Percentiles rank a stretch among this genome's conserved stretches.
Evolutionary conservation across 2,797 vertebrate genomes (phyloP).

Genomic region (Protosalanx chinensis): DNA sequence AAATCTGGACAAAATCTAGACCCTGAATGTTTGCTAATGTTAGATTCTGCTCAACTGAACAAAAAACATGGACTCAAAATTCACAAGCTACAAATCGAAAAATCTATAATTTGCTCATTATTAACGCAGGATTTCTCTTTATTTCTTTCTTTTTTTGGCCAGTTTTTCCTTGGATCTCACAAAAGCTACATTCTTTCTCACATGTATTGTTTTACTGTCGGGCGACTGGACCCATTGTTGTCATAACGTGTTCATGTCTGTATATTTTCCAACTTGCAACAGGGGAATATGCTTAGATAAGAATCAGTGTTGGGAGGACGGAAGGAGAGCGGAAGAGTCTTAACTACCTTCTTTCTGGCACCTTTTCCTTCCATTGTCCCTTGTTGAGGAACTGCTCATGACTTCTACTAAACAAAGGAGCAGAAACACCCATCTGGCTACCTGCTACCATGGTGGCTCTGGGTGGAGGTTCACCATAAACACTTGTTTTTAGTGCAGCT

Average conservation of each 20-base stretch:
- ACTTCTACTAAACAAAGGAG: constrained; percentile 1
- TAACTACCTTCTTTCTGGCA: constrained; percentile 10
- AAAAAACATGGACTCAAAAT: not conserved
- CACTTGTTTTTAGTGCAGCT: constrained; percentile 12
- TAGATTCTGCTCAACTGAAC: not conserved
- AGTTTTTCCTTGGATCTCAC: not conserved
- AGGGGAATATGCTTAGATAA: constrained; percentile 8
- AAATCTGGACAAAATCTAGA: no score
- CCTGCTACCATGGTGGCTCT: constrained; percentile 41
- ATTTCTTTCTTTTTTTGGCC: not conserved
- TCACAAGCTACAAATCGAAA: no score
- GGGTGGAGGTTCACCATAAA: constrained; percentile 45
- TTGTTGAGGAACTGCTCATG: constrained; percentile 24
- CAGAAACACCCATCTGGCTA: constrained; percentile 30
- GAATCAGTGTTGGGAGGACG: constrained; percentile 11
- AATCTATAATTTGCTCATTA: no score
- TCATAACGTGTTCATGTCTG: not conserved
- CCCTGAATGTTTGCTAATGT: not conserved
- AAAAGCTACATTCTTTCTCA: not conserved
- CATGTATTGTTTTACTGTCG: not conserved
- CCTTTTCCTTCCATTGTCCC: constrained; percentile 45
- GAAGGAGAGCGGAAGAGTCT: constrained; percentile 17
- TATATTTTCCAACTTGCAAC: not conserved
- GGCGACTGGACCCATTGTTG: not conserved
- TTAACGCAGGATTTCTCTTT: not conserved